phyloP scores from a whole-genome alignment of 1,140 invertebrate genomes.

The Melipona quadrifasciata region DNA sequence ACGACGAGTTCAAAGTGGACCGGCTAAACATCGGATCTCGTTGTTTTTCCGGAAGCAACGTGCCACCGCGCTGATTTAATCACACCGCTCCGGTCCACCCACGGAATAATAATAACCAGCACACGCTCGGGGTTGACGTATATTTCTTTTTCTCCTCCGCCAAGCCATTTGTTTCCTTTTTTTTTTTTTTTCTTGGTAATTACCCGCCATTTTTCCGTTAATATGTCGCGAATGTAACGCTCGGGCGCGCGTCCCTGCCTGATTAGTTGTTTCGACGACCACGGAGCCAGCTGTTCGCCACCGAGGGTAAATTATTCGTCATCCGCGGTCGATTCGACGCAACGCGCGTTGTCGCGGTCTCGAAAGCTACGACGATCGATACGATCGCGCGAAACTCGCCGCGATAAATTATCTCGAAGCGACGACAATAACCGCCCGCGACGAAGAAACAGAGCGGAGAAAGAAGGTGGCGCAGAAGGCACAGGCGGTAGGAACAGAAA shows the following conservation, averaged over 20 bases:
- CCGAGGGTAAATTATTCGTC: background rate
- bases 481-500: background rate
- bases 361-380: background rate
- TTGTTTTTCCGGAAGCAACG: constrained; percentile 1
- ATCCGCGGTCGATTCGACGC: too few relatives aligned
- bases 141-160: background rate
- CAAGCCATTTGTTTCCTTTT: background rate
- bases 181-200: background rate
- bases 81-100: background rate
- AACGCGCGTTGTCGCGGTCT: too few relatives aligned
- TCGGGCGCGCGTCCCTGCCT: too few relatives aligned
- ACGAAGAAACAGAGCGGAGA: background rate
- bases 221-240: background rate
- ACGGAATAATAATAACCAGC: constrained; percentile 31
- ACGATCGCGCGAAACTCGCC: background rate
- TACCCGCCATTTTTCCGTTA: constrained; percentile 15
- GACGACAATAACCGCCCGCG: background rate
- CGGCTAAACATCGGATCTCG: constrained; percentile 1
- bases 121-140: background rate
- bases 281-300: too few relatives aligned
- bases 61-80: constrained; percentile 9
- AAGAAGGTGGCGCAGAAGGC: background rate
- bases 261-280: background rate
- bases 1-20: constrained; percentile 9
- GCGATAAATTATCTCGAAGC: constrained; percentile 13